Evolutionary conservation across 2,888 invertebrate genomes (phyloP), one percentile per base, ranked within the genome.

Genomic region (Ormia ochracea): DNA sequence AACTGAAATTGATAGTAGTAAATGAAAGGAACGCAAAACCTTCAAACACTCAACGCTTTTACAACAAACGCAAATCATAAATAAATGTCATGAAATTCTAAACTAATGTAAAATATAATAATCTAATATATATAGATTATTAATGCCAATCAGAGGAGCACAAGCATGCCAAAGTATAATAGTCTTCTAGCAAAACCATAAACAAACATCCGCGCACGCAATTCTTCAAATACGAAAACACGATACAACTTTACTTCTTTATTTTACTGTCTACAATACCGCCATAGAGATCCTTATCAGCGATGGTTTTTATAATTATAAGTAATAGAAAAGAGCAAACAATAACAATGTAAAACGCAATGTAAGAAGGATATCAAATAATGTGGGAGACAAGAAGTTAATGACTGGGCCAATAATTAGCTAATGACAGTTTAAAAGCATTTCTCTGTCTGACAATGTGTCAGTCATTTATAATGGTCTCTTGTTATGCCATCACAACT

Each of bases 401-500:
- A 79, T 84, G 84, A 84, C 85, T 84, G 82, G 82, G 84, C 83
- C 85, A 86, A 87, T 87, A 87, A 87, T 87, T 87, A 87, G 87
- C 84, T 85, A 86, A 86, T 85, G 85, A 84, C 74, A 78, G 80
- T 82, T 80, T 82, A 72, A 82, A 75, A 80, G 72, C 78, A 80
- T 78, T 78, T 78, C 63, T 72, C 45, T 79, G 79, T 73, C 70
- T 61, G 65, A 36, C 48, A 48, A 23, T 58, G 54, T 69, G 59
- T 61, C 73, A 52, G 38, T 41, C 12, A 50, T 38, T 59, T 33
- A 43, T 65, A 33, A 4, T 45, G 38, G 48, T 43, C 38, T 10
- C 38, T 31, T 17, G 23, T 26, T 56, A 4, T 38, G 56, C 61
- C 48, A 38, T 48, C 41, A 26, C 50, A 26, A 19, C 52, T 12